Evolutionary conservation across 1,140 invertebrate species (phyloP).

Genomic region (Oryzaephilus surinamensis): DNA sequence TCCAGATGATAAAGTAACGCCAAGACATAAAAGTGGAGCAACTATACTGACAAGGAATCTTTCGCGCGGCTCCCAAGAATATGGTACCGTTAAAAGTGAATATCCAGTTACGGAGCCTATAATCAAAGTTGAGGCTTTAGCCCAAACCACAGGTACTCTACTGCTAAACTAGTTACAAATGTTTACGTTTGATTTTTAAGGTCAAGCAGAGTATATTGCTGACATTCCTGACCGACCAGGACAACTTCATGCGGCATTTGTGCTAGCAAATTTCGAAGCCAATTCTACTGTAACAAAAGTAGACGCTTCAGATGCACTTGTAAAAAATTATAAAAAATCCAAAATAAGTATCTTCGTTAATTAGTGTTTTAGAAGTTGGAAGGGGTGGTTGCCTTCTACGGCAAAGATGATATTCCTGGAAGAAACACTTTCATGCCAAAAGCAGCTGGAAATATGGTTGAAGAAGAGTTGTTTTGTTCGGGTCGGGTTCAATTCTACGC

Average conservation of each 20-base stretch:
- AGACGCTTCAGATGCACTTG: conserved; percentile 50
- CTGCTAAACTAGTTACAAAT: no score
- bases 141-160: conserved; percentile 61
- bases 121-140: conserved; percentile 62
- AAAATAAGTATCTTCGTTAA: not conserved
- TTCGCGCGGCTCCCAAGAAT: conserved; percentile 61
- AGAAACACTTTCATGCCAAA: conserved; percentile 45
- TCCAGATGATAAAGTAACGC: conserved; percentile 34
- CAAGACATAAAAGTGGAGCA: conserved; percentile 43
- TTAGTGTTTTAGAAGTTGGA: conserved; percentile 43
- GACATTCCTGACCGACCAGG: conserved; percentile 44
- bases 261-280: conserved; percentile 42
- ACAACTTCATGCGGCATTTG: conserved; percentile 53
- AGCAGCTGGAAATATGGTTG: conserved; percentile 22
- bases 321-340: conserved; percentile 28
- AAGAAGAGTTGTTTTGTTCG: conserved; percentile 45
- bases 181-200: no score
- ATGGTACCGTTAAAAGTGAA: conserved; percentile 54
- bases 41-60: conserved; percentile 45
- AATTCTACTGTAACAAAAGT: conserved; percentile 43
- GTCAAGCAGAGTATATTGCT: conserved; percentile 58
- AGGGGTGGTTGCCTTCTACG: conserved; percentile 60
- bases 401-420: conserved; percentile 66
- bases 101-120: conserved; percentile 73
- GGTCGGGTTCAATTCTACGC: conserved; percentile 50